Percentiles rank a stretch among this genome's conserved stretches.
Conservation (phyloP, 1,140 invertebrate species). For the Stegodyphus dumicola region DNA sequence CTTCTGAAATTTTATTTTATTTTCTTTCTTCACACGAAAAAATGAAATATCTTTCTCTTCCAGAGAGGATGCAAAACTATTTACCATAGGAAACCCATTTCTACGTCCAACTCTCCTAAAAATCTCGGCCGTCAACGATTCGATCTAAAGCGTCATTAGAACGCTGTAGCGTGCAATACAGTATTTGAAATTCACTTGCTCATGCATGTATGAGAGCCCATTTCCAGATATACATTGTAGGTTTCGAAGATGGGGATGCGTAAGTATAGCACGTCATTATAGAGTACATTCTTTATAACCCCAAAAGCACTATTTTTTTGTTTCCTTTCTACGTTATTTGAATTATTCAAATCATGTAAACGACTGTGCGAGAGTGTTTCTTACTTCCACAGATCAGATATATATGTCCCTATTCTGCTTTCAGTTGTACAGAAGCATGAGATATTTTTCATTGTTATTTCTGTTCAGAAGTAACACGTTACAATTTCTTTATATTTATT, state of each 20-base stretch:
- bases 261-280: slow-evolving; percentile 3
- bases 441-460: no score
- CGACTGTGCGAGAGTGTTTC: no score
- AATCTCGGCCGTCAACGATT: slow-evolving; percentile 11
- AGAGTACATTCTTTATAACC: background rate
- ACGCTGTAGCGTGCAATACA: slow-evolving; percentile 10
- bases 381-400: no score
- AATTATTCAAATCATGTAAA: no score
- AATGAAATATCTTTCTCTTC: background rate
- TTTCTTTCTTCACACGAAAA: background rate
- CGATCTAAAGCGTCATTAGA: slow-evolving; percentile 42
- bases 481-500: no score
- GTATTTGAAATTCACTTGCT: background rate
- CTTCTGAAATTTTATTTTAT: background rate
- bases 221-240: background rate
- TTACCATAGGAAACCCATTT: slow-evolving; percentile 49
- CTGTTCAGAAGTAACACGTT: no score
- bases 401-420: no score
- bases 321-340: background rate
- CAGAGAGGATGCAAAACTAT: background rate
- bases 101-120: slow-evolving; percentile 17
- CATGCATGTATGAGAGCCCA: background rate
- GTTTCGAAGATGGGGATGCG: background rate
- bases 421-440: no score
- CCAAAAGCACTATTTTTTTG: background rate